A percentile compares a stretch with the other conserved stretches of the same genome.
phyloP scores from a whole-genome alignment of 2,797 vertebrate genomes.

The Enoplosus armatus region DNA sequence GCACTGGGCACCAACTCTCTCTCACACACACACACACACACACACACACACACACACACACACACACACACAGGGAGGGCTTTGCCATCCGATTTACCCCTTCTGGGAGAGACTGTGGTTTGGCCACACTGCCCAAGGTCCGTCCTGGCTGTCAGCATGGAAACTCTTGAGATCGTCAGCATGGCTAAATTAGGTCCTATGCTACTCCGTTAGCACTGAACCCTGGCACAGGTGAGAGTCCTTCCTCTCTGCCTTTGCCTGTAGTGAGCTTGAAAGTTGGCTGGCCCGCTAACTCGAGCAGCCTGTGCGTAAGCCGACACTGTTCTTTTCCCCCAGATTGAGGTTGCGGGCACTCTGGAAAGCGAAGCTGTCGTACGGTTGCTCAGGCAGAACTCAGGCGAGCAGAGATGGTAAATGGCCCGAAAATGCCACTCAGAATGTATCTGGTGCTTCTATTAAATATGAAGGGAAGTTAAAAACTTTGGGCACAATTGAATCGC shows the following conservation, averaged over 20 bases:
- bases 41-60: slow-evolving; percentile 18
- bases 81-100: slow-evolving; percentile 37
- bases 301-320: slow-evolving; percentile 28
- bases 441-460: slow-evolving; percentile 22
- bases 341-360: slow-evolving; percentile 32
- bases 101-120: slow-evolving; percentile 62
- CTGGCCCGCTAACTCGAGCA: slow-evolving; percentile 64
- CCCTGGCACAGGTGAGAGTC: slow-evolving; percentile 52
- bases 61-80: slow-evolving; percentile 8
- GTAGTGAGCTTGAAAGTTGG: slow-evolving; percentile 52
- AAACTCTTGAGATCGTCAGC: slow-evolving; percentile 62
- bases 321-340: slow-evolving; percentile 30
- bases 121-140: slow-evolving; percentile 70
- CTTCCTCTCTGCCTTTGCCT: slow-evolving; percentile 38
- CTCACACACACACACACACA: neutral
- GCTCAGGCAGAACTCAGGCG: slow-evolving; percentile 3
- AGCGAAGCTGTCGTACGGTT: slow-evolving; percentile 12
- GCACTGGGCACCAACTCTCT: neutral
- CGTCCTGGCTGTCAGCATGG: slow-evolving; percentile 79
- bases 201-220: slow-evolving; percentile 32
- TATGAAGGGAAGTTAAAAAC: slow-evolving; percentile 26
- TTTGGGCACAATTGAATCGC: slow-evolving; percentile 7
- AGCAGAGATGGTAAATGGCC: slow-evolving; percentile 22
- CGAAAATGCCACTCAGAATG: slow-evolving; percentile 41
- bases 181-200: slow-evolving; percentile 59